Evolutionary conservation across 2,888 invertebrate species (phyloP).

Genomic region (Abrostola triplasia): DNA sequence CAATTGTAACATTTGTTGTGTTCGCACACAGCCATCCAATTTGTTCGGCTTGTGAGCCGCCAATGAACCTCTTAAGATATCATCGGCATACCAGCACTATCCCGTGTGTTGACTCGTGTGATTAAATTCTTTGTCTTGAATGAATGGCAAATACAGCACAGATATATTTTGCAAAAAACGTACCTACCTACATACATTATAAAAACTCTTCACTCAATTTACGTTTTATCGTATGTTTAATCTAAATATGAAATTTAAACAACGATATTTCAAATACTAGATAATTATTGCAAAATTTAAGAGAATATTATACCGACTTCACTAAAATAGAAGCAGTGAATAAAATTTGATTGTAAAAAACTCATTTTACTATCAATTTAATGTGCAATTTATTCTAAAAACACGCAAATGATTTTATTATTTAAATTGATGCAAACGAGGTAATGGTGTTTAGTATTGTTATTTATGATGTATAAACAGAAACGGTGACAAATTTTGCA

Average conservation of each 20-base stretch:
- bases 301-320: slow-evolving; percentile 45
- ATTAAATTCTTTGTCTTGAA: slow-evolving; percentile 83
- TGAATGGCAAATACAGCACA: slow-evolving; percentile 67
- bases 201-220: slow-evolving; percentile 34
- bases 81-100: slow-evolving; percentile 80
- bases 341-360: slow-evolving; percentile 44
- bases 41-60: slow-evolving; percentile 78
- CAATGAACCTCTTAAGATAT: slow-evolving; percentile 80
- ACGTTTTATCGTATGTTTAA: slow-evolving; percentile 53
- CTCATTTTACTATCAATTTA: slow-evolving; percentile 49
- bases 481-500: slow-evolving; percentile 68
- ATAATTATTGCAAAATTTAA: slow-evolving; percentile 41
- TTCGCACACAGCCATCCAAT: slow-evolving; percentile 79
- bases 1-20: slow-evolving; percentile 84
- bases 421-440: slow-evolving; percentile 52
- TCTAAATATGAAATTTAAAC: slow-evolving; percentile 32
- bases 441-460: slow-evolving; percentile 53
- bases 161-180: no score
- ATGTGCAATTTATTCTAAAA: slow-evolving; percentile 46
- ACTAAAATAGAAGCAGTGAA: slow-evolving; percentile 45
- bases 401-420: slow-evolving; percentile 46
- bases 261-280: slow-evolving; percentile 23
- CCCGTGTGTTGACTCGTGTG: slow-evolving; percentile 72
- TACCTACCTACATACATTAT: no score
- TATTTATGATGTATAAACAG: slow-evolving; percentile 57